Percentiles rank a stretch among this genome's conserved stretches.
These are phyloP conservation scores for Cherax destructor DNA, from an alignment of 1,140 invertebrate genomes.

Conservation along the genomic window DNA sequence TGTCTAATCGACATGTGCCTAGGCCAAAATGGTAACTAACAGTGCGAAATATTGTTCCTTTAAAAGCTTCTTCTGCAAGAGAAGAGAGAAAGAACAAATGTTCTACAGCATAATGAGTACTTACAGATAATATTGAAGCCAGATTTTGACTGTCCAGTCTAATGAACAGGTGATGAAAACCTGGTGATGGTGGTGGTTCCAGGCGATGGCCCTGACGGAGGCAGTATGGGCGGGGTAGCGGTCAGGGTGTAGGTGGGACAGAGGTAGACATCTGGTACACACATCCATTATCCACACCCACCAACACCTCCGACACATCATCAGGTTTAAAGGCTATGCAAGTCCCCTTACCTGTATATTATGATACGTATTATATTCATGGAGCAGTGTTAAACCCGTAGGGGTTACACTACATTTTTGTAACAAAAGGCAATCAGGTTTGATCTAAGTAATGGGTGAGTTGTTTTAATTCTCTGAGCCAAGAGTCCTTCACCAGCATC, in stretches of 20 bases:
- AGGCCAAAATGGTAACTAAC: no score
- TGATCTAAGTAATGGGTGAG: no score
- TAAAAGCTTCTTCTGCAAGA: background rate
- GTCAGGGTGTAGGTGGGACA: conserved; percentile 84
- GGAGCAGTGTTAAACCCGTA: no score
- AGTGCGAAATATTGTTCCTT: no score
- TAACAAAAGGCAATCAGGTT: no score
- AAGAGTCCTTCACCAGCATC: no score
- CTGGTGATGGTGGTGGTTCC: conserved; percentile 89
- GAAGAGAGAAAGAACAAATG: no score
- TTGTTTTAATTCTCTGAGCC: no score
- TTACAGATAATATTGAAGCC: conserved; percentile 15
- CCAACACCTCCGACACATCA: conserved; percentile 86
- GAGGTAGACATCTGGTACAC: conserved; percentile 93
- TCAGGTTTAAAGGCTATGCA: conserved; percentile 91
- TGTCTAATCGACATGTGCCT: no score
- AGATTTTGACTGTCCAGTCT: conserved; percentile 83
- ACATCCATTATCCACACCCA: conserved; percentile 94
- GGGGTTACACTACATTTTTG: no score
- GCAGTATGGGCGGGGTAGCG: conserved; percentile 84
- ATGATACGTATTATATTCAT: no score
- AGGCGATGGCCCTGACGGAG: conserved; percentile 91
- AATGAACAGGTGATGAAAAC: conserved; percentile 93
- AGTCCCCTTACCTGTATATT: conserved; percentile 84
- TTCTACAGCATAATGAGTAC: background rate